Evolutionary conservation across 2,888 invertebrate genomes (phyloP).

Genomic region (Andrena minutula): DNA sequence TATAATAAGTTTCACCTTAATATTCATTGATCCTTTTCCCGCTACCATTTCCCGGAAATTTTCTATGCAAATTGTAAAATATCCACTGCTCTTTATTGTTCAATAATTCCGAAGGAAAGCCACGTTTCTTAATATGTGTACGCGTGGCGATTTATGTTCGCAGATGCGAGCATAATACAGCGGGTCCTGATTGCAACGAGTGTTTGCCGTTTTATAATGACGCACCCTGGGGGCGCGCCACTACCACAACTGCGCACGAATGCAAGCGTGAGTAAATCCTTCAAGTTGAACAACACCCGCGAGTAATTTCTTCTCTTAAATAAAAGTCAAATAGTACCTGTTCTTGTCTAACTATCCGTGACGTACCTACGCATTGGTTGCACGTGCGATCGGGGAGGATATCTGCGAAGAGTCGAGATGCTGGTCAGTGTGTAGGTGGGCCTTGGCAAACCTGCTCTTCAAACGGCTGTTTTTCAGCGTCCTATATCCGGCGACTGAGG

Average conservation of each 20-base stretch:
- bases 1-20: not conserved
- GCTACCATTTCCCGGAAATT: not conserved
- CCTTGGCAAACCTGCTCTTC: constrained; percentile 61
- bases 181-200: constrained; percentile 96
- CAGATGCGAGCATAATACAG: constrained; percentile 98
- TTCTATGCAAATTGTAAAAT: not conserved
- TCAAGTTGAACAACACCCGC: too few relatives aligned
- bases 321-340: not conserved
- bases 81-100: not conserved
- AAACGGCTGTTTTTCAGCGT: constrained; percentile 45
- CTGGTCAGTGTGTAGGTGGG: constrained; percentile 49
- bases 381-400: constrained; percentile 2
- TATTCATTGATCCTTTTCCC: not conserved
- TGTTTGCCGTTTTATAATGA: constrained; percentile 98
- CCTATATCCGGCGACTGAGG: constrained; percentile 31
- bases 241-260: constrained; percentile 95
- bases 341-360: not conserved
- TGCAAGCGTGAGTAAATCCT: constrained; percentile 92
- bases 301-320: not conserved
- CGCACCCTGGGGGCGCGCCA: constrained; percentile 97
- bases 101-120: not conserved
- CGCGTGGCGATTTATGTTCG: not conserved
- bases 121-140: not conserved
- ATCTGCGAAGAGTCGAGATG: constrained; percentile 23
- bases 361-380: not conserved